Evolutionary conservation across 2,797 vertebrate species (phyloP).

Genomic region (Smutsia gigantea): DNA sequence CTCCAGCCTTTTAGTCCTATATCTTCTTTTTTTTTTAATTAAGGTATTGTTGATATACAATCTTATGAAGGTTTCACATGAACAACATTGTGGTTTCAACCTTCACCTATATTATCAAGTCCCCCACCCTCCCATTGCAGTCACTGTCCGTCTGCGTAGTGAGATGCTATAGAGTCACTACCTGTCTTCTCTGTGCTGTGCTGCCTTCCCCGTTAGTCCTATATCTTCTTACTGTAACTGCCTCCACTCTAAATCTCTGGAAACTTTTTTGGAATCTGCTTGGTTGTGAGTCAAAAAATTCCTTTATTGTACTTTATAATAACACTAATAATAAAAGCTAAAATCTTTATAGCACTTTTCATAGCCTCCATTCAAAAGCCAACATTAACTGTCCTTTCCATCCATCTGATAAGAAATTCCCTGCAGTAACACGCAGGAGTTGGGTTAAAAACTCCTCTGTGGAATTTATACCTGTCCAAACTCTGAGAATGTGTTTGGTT

Average conservation of each 20-base stretch:
- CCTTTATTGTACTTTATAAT: constrained; percentile 11
- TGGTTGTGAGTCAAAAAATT: neutral
- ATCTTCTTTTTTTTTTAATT: neutral
- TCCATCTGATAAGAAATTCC: neutral
- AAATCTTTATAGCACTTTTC: neutral
- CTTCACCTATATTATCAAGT: no score
- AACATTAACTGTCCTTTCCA: neutral
- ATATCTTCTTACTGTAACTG: neutral
- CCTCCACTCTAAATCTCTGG: neutral
- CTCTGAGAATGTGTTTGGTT: neutral
- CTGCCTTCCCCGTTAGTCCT: no score
- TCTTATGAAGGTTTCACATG: no score
- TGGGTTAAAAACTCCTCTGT: neutral
- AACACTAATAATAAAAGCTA: constrained; percentile 31
- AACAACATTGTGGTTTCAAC: no score
- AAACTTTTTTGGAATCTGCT: neutral
- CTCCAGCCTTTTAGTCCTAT: neutral
- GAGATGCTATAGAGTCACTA: no score
- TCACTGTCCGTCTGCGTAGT: no score
- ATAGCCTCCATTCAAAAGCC: neutral
- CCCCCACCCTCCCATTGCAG: no score
- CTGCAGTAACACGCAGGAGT: neutral
- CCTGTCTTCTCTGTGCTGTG: no score
- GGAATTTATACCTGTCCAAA: neutral
- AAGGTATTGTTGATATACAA: neutral